Evolutionary conservation across 2,113 vertebrate species (phyloP).

Genomic region (Noctilio leporinus): DNA sequence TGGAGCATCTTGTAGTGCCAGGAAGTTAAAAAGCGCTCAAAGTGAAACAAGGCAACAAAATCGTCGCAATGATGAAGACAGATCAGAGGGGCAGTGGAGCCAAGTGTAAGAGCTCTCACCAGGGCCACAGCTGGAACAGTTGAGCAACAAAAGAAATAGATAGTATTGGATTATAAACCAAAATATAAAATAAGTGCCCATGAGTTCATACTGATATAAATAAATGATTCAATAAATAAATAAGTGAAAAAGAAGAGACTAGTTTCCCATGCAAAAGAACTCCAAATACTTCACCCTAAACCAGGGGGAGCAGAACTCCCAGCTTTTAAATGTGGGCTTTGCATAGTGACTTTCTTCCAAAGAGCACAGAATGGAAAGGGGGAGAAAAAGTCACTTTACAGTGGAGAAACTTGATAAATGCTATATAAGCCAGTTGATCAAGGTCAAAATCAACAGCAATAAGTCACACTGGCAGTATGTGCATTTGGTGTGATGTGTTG

Average conservation of each 20-base stretch:
- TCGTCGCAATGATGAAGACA: not conserved
- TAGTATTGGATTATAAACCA: not conserved
- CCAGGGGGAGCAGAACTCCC: not conserved
- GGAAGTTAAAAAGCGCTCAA: not conserved
- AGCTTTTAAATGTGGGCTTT: not conserved
- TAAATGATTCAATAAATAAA: not conserved
- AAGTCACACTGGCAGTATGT: not conserved
- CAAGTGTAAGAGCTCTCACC: not conserved
- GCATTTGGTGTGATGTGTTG: not conserved
- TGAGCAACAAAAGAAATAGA: not conserved
- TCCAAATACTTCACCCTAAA: not conserved
- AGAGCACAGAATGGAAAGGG: not conserved
- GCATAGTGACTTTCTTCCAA: not conserved
- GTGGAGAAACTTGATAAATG: not conserved
- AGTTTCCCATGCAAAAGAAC: not conserved
- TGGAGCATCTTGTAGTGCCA: not conserved
- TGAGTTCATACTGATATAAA: not conserved
- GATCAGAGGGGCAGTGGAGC: not conserved
- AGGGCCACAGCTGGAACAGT: not conserved
- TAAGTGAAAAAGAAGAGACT: not conserved
- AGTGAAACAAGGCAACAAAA: not conserved
- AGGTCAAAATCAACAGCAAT: not conserved
- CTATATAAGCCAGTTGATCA: not conserved
- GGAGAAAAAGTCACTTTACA: not conserved
- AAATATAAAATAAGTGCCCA: not conserved